A percentile compares a stretch with the other conserved stretches of the same genome.
phyloP scores from a whole-genome alignment of 53 echinoderm and acorn worm genomes.

The Glandiceps talaboti region DNA sequence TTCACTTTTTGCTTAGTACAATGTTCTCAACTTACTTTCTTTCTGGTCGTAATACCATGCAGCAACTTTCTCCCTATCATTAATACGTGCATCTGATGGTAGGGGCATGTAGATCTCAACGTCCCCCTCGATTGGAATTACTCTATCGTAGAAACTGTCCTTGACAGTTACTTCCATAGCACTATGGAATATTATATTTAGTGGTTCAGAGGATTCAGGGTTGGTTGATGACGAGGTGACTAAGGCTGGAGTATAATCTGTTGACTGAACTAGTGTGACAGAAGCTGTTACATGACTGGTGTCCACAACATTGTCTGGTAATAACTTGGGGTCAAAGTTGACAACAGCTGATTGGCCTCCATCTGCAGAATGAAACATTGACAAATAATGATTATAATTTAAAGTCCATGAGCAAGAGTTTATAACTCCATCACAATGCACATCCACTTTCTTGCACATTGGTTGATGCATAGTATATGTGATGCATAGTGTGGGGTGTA shows the following conservation, averaged over 20 bases:
- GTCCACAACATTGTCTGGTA: neutral
- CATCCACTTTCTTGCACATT: too few species aligned
- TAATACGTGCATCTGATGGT: neutral
- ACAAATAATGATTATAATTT: too few species aligned
- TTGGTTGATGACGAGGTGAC: neutral
- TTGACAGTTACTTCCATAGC: neutral
- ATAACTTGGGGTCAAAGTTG: neutral
- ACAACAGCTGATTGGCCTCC: neutral
- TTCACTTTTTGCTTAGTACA: too few species aligned
- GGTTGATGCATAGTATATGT: too few species aligned
- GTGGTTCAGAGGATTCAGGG: neutral
- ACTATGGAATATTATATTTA: neutral
- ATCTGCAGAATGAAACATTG: neutral
- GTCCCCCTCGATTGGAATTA: neutral
- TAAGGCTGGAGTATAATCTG: neutral
- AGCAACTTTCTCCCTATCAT: neutral
- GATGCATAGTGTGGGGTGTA: too few species aligned
- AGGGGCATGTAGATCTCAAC: neutral
- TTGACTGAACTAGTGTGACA: neutral
- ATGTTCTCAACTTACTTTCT: neutral
- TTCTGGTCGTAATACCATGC: neutral
- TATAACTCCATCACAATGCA: too few species aligned
- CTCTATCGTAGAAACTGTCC: neutral
- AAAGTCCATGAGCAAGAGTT: too few species aligned
- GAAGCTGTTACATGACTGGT: neutral